Evolutionary conservation across 2,113 vertebrate species (phyloP).

Genomic region (Triplophysa siluroides): DNA sequence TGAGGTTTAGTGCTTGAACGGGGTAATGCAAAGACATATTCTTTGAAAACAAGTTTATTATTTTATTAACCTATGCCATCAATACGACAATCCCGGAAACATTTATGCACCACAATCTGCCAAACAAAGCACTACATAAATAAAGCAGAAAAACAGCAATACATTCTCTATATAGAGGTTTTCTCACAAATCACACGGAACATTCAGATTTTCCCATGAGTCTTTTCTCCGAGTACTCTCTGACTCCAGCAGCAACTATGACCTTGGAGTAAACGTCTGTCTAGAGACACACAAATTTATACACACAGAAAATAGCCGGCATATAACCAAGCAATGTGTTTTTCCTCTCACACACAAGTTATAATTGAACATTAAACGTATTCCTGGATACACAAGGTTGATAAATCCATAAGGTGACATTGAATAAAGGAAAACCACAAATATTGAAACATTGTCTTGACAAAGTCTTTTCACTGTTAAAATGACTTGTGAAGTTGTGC

Average conservation of each 20-base stretch:
- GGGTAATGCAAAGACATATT: too few species aligned
- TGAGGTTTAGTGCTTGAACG: too few species aligned
- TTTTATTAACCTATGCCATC: background rate
- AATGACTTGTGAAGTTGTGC: too few species aligned
- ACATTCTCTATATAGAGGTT: background rate
- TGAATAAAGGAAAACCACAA: too few species aligned
- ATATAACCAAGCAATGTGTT: background rate
- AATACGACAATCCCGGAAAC: background rate
- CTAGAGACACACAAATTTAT: slow-evolving; percentile 7
- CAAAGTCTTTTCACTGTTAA: too few species aligned
- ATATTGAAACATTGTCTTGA: too few species aligned
- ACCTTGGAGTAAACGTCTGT: slow-evolving; percentile 12
- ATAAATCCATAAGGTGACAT: too few species aligned
- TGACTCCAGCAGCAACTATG: background rate
- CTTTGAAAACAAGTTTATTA: too few species aligned
- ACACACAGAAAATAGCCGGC: background rate
- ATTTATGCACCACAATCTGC: slow-evolving; percentile 3
- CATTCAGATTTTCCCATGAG: slow-evolving; percentile 34
- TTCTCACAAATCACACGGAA: slow-evolving; percentile 11
- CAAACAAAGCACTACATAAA: background rate
- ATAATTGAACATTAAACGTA: background rate
- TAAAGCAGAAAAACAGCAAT: background rate
- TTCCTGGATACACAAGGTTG: too few species aligned
- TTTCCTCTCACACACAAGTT: too few species aligned
- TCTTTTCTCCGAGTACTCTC: background rate